Evolutionary conservation across 2,888 invertebrate species (phyloP), one percentile per base, ranked within the genome.

Genomic region (Megaustenia siamemsis): DNA sequence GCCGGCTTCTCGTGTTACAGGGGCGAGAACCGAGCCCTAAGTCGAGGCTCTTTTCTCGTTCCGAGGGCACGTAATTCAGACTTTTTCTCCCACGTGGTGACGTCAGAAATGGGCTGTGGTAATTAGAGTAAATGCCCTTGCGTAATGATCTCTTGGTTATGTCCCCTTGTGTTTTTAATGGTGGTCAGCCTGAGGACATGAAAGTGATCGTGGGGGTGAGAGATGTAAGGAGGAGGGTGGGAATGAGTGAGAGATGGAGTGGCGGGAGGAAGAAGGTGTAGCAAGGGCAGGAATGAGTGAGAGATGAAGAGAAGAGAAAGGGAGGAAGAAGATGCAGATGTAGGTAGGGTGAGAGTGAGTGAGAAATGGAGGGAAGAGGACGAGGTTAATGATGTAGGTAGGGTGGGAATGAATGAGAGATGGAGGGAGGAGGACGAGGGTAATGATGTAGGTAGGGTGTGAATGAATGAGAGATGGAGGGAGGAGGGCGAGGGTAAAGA

Each of bases 121-220:
- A 80, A 80, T 68, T 80, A 80, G 68, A 49, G 66, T 68, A 43
- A 68, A 40, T 68, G 45, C 45, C 79, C 68, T 68, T 68, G 45
- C 43, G 45, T 80, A 80, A 68, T 49, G 79, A 80, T 45, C 35
- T 60, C 68, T 68, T 68, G 79, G 49, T 80, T 80, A 45, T 49
- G 32, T 79, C 66, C 66, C 63, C 77, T 78, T 56, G 77, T 78
- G 63, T 78, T 53, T 76, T 53, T 49, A 68, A 68, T 68, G 79
- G 35, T 1, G 8, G 24, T 28, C 0, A 8, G 49, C 79, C 53
- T 18, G 1, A 28, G 53, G 68, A 38, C 68, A 15, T 8, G 35
- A 32, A 80, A 35, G 4, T 49, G 40, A 80, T 66, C 45, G 24
- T 18, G 63, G 38, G n/a, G 3, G n/a, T 43, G 15, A 45, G 28